phyloP scores from a whole-genome alignment of 2,888 invertebrate species.

The Aphrophora alni region DNA sequence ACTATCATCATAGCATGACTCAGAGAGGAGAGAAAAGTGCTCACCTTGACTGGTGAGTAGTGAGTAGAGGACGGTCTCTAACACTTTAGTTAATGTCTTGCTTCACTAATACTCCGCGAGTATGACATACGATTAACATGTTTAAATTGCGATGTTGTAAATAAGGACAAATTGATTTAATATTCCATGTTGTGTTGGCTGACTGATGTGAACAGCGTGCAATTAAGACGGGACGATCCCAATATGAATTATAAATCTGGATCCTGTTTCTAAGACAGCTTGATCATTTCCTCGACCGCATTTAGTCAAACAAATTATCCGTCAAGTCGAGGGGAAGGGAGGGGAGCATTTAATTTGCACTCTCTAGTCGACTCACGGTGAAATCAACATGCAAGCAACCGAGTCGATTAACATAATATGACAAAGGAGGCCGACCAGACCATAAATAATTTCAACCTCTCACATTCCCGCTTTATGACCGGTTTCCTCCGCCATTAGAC shows the following conservation, averaged over 20 bases:
- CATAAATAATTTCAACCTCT: constrained; percentile 37
- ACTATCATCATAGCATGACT: not conserved
- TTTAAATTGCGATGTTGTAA: not conserved
- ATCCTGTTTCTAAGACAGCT: not conserved
- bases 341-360: constrained; percentile 2
- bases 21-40: not conserved
- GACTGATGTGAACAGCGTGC: not conserved
- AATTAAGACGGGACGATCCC: not conserved
- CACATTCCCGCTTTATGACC: constrained; percentile 37
- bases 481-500: constrained; percentile 40
- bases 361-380: constrained; percentile 10
- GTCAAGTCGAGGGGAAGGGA: not conserved
- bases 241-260: constrained; percentile 1
- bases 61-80: no score
- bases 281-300: not conserved
- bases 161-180: constrained; percentile 6
- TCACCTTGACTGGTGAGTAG: not conserved
- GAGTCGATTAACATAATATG: constrained; percentile 38
- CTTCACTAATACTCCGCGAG: not conserved
- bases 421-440: constrained; percentile 36
- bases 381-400: constrained; percentile 25
- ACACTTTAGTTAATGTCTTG: not conserved
- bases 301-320: constrained; percentile 6
- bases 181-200: not conserved
- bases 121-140: not conserved